Evolutionary conservation across 2,888 invertebrate genomes (phyloP).

Genomic region (Emmelina monodactyla): DNA sequence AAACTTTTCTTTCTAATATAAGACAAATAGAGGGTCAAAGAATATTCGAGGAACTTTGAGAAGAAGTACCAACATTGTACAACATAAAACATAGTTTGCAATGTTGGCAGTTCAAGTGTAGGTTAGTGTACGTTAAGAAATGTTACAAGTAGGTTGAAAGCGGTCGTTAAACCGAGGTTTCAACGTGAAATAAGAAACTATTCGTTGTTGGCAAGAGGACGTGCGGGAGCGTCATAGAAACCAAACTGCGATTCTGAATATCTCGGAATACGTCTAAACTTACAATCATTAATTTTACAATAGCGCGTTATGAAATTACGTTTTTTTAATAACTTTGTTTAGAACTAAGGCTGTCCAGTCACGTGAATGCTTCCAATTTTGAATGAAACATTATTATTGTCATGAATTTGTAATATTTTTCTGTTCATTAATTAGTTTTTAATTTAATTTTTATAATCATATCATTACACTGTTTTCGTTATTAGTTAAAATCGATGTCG

Average conservation of each 20-base stretch:
- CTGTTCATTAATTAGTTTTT: slow-evolving; percentile 50
- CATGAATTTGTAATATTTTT: slow-evolving; percentile 43
- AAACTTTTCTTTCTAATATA: too few species aligned
- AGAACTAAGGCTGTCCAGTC: slow-evolving; percentile 34
- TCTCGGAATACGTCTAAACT: neutral
- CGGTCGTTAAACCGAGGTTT: too few species aligned
- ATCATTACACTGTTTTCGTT: slow-evolving; percentile 21
- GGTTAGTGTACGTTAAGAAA: too few species aligned
- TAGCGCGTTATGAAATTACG: slow-evolving; percentile 1
- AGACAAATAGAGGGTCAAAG: too few species aligned
- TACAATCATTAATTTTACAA: neutral
- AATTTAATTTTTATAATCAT: slow-evolving; percentile 41
- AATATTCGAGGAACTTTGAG: too few species aligned
- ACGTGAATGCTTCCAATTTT: slow-evolving; percentile 51
- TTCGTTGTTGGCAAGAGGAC: too few species aligned
- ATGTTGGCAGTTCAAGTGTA: too few species aligned
- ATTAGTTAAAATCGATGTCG: slow-evolving; percentile 23
- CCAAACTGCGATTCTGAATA: neutral
- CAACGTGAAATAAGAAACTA: too few species aligned
- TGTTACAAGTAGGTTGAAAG: too few species aligned
- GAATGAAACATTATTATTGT: slow-evolving; percentile 34
- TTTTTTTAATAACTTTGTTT: slow-evolving; percentile 2
- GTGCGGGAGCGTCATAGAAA: neutral
- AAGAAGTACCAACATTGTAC: too few species aligned
- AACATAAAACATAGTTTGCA: too few species aligned